Evolutionary conservation across 2,113 vertebrate species (phyloP), one percentile per base, ranked within the genome.

Genomic region (Psammodynastes pulverulentus): DNA sequence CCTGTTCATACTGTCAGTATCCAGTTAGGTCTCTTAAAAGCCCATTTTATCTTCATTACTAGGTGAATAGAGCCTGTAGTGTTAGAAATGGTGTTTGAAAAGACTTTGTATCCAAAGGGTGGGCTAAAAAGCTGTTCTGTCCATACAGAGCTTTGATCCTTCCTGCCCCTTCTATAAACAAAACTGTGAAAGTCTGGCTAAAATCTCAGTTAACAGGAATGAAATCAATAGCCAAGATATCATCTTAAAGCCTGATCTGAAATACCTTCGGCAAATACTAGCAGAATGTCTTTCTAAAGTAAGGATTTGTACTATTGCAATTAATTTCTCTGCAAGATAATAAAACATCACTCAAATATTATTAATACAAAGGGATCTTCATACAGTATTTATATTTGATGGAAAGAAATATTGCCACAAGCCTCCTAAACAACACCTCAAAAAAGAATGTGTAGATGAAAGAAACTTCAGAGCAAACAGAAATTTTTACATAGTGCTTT

Each of bases 401-500:
- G 87, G 87, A 52, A 94, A 79, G 87, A 79, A 94, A 95, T 94
- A 90, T 93, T 92, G 95, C 93, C 93, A 86, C 34, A 86, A 91
- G 92, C 72, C 87, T 48, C 89, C 95, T 93, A 94, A 91, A 51
- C 43, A 94, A 93, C 88, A 91, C 56, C 93, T 97, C 90, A 54
- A 67, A 93, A 95, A 92, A 96, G 94, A 96, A 95, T 92, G 21
- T 53, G 91, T 45, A 94, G 95, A 92, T 94, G 95, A 96, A 94
- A 97, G 96, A 95, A 96, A 93, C 95, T 97, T 95, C 96, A 92
- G 17, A 45, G 94, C 88, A 91, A 90, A 43, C 87, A 93, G 95
- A 92, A 92, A 92, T 95, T 95, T 96, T 96, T 96, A 93, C 95
- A 93, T 93, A 93, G 94, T 94, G 94, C 95, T 97, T 97, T 97